Evolutionary conservation across 2,888 invertebrate genomes (phyloP).

Genomic region (Erannis defoliaria): DNA sequence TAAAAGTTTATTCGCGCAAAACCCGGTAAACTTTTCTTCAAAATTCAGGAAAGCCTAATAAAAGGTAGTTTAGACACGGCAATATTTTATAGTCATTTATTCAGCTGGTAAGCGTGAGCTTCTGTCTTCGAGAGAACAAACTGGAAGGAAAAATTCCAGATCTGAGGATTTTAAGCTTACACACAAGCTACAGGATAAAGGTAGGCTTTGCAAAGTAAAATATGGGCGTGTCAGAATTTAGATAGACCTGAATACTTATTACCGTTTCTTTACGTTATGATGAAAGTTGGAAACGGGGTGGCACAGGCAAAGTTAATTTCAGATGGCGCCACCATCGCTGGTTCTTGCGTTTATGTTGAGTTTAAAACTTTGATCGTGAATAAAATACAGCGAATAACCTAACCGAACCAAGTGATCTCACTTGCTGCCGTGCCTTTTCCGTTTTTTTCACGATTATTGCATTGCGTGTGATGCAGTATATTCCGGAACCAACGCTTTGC

Average conservation of each 20-base stretch:
- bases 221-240: constrained; percentile 15
- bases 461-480: too few species aligned
- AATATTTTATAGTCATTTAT: constrained; percentile 56
- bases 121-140: constrained; percentile 36
- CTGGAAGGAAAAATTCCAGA: constrained; percentile 44
- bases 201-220: constrained; percentile 28
- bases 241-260: constrained; percentile 3
- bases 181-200: constrained; percentile 31
- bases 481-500: too few species aligned
- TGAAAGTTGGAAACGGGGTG: not conserved
- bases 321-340: too few species aligned
- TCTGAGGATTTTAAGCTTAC: constrained; percentile 41
- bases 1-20: constrained; percentile 38
- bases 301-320: too few species aligned
- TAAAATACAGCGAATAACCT: too few species aligned
- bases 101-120: constrained; percentile 48
- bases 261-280: not conserved
- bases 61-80: constrained; percentile 48
- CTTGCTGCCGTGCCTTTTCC: too few species aligned
- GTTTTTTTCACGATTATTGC: too few species aligned
- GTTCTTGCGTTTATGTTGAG: too few species aligned
- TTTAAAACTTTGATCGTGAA: too few species aligned
- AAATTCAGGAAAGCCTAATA: constrained; percentile 45
- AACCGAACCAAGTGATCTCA: too few species aligned
- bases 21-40: constrained; percentile 47